Conservation (phyloP, 2,888 invertebrate species). For the Limnephilus marmoratus region DNA sequence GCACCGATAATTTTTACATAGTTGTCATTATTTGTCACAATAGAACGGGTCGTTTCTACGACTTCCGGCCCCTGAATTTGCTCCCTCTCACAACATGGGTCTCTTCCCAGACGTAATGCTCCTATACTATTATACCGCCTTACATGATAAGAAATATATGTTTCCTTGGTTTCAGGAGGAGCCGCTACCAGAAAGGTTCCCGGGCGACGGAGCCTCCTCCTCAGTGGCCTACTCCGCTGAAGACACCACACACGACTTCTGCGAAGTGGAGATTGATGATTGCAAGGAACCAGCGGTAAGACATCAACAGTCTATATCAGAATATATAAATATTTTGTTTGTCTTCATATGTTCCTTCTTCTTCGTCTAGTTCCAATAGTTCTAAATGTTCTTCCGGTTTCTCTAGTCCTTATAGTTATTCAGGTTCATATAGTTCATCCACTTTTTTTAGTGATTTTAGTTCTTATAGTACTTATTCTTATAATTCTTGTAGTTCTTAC, state of each 20-base stretch:
- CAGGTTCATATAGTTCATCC: neutral
- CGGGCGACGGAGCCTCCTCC: conserved; percentile 75
- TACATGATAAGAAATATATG: neutral
- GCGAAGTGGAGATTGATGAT: conserved; percentile 57
- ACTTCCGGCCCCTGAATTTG: no score
- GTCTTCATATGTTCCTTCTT: no score
- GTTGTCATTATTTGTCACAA: no score
- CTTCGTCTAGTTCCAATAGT: neutral
- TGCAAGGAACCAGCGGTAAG: conserved; percentile 46
- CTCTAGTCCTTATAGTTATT: no score
- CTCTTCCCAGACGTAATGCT: no score
- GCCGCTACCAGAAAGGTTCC: conserved; percentile 70
- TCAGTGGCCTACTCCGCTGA: conserved; percentile 70
- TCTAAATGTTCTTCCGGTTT: neutral
- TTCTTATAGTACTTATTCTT: no score
- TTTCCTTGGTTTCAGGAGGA: conserved; percentile 53
- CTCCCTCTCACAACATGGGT: no score
- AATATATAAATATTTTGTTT: no score
- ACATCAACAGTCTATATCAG: neutral
- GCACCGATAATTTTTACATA: no score
- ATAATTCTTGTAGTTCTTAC: no score
- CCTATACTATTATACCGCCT: neutral
- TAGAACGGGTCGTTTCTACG: no score
- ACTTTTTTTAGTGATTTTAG: neutral
- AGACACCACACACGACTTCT: conserved; percentile 55